Base-by-base conservation (phyloP, 2,113 vertebrate species). In the Crypturellus undulatus region DNA sequence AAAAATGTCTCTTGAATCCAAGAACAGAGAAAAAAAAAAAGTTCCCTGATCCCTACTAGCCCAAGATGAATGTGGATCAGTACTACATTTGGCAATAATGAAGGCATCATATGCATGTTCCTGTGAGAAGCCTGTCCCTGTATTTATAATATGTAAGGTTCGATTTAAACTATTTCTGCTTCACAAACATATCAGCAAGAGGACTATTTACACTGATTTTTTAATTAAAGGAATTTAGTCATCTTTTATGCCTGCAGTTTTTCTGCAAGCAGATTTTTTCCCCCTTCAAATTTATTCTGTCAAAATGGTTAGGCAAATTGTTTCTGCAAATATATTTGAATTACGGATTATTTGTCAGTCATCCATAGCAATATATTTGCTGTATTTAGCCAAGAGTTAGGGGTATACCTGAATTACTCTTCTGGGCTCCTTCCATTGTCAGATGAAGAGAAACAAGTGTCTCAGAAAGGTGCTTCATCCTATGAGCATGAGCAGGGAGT, bases 161-260 rank as follows among this genome's bases (percentile, higher is more conserved):
- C 65, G 65, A 90, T 94, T 94, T 94, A 86, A 94, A 65, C 24
- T 65, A 76, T 76, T 87, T 90, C 63, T 88, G 69, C 65, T 91
- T 90, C 88, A 93, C 62, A 82, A 80, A 79, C 0, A 24, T 79
- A 93, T 89, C 80, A 93, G 70, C 73, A 94, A 69, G 49, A 89
- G 4, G 52, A 87, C 54, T 96, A 79, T 95, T 95, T 96, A 96
- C 89, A 81, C 49, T 90, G 94, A 94, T 92, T 94, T 92, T 95
- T 96, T 89, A 93, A 96, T 96, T 94, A 93, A 93, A 87, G 43
- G 45, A 92, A 84, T 92, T 81, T 90, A 96, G 88, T 94, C 7
- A 65, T 96, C 72, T 89, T 93, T 94, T 90, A 69, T 89, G 69
- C 67, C 92, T 89, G 76, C 79, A 82, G 71, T 85, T 95, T 95